A percentile compares a stretch with the other conserved stretches of the same genome.
These are phyloP conservation scores for Naja naja DNA, from an alignment of 2,113 vertebrate species.

Conservation along the genomic window DNA sequence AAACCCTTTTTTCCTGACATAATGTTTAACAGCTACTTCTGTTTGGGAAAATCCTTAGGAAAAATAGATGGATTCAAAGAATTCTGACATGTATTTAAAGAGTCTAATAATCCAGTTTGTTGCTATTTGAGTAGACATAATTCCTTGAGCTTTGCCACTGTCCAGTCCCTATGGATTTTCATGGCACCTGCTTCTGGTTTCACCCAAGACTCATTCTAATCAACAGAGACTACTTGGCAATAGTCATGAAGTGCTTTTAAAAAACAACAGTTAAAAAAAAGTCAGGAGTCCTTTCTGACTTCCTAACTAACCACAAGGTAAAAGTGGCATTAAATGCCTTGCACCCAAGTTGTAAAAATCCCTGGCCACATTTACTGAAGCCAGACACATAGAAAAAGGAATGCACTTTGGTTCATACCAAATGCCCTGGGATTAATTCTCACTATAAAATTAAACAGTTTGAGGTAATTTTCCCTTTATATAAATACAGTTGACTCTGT, in stretches of 20 bases:
- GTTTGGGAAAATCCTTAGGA: slow-evolving; percentile 49
- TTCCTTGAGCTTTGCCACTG: neutral
- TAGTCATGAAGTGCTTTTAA: slow-evolving; percentile 36
- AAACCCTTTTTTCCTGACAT: slow-evolving; percentile 33
- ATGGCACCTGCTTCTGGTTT: slow-evolving; percentile 5
- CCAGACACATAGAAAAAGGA: slow-evolving; percentile 90
- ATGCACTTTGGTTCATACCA: slow-evolving; percentile 99
- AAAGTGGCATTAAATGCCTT: slow-evolving; percentile 80
- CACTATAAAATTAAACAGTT: slow-evolving; percentile 78
- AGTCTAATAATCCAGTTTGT: slow-evolving; percentile 74
- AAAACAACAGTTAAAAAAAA: slow-evolving; percentile 45
- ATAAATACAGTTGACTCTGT: slow-evolving; percentile 76
- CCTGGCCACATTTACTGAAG: slow-evolving; percentile 72
- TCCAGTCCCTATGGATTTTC: slow-evolving; percentile 6
- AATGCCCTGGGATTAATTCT: slow-evolving; percentile 91
- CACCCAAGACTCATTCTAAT: neutral
- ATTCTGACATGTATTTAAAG: slow-evolving; percentile 61
- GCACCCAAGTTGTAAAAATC: slow-evolving; percentile 80
- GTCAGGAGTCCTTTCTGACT: slow-evolving; percentile 69
- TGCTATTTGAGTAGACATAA: slow-evolving; percentile 60
- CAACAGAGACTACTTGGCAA: neutral
- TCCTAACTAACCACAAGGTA: slow-evolving; percentile 72
- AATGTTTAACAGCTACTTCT: slow-evolving; percentile 54
- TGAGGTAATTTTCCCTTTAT: slow-evolving; percentile 78
- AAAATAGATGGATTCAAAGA: slow-evolving; percentile 70